Percentiles rank a stretch among this genome's conserved stretches.
These are phyloP conservation scores for Stictonetta naevosa DNA, from an alignment of 2,113 vertebrate species.

Conservation along the genomic window DNA sequence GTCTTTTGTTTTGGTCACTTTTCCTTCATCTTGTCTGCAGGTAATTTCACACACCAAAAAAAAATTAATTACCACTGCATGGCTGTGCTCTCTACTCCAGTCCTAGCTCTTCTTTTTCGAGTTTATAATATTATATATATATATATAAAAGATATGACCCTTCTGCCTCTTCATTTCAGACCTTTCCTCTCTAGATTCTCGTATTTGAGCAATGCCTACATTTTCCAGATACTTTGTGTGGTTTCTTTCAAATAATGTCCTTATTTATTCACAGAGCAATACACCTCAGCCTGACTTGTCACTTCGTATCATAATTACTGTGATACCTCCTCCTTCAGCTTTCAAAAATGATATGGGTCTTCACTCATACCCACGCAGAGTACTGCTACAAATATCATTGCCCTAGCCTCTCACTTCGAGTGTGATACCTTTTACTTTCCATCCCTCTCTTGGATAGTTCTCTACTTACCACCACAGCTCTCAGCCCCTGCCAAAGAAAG, in stretches of 20 bases:
- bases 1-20: background rate
- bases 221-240: background rate
- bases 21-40: background rate
- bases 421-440: background rate
- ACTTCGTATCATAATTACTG: background rate
- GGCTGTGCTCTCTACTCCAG: background rate
- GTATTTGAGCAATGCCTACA: background rate
- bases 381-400: background rate
- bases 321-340: background rate
- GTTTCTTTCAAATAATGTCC: background rate
- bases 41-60: background rate
- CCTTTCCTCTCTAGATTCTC: background rate
- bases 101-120: background rate
- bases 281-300: background rate
- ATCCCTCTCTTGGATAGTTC: background rate
- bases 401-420: fast-evolving
- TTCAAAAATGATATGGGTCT: background rate
- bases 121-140: background rate
- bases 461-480: background rate
- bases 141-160: background rate
- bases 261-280: background rate
- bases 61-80: background rate
- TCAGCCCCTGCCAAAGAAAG: background rate
- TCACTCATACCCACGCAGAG: background rate
- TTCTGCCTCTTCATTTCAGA: background rate